phyloP scores from a whole-genome alignment of 2,797 vertebrate species.

The Sitta carolinensis region DNA sequence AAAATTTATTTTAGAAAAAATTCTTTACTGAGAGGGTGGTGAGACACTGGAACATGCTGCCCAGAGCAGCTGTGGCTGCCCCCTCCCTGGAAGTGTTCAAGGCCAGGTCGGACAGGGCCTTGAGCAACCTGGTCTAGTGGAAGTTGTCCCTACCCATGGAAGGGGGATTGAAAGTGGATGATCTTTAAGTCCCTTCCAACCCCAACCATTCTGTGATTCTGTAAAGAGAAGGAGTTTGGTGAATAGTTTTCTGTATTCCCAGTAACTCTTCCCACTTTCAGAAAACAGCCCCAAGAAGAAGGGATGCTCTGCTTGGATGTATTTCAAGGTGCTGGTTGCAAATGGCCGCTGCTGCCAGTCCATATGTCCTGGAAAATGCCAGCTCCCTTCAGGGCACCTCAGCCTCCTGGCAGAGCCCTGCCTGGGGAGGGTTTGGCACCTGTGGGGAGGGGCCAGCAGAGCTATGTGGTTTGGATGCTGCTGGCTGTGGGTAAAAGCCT shows the following conservation, averaged over 20 bases:
- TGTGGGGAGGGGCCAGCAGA: background rate
- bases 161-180: background rate
- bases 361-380: background rate
- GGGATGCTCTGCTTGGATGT: background rate
- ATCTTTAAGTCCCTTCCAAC: background rate
- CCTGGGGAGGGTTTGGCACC: background rate
- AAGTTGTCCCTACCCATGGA: background rate
- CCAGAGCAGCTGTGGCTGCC: background rate
- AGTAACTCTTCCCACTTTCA: background rate
- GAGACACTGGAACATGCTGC: background rate
- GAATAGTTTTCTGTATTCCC: background rate
- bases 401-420: background rate
- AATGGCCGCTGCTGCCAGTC: background rate
- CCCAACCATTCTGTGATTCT: background rate
- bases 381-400: background rate
- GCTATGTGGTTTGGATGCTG: background rate
- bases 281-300: background rate
- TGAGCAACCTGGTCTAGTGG: background rate
- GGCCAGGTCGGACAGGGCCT: rapidly evolving
- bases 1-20: background rate
- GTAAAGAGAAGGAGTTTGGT: background rate
- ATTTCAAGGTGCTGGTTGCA: background rate
- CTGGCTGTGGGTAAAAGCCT: background rate
- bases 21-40: background rate
- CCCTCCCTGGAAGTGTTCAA: background rate